A percentile compares a stretch with the other conserved stretches of the same genome.
These are phyloP conservation scores for Crotophaga sulcirostris DNA, from an alignment of 2,113 vertebrate species.

Conservation along the genomic window DNA sequence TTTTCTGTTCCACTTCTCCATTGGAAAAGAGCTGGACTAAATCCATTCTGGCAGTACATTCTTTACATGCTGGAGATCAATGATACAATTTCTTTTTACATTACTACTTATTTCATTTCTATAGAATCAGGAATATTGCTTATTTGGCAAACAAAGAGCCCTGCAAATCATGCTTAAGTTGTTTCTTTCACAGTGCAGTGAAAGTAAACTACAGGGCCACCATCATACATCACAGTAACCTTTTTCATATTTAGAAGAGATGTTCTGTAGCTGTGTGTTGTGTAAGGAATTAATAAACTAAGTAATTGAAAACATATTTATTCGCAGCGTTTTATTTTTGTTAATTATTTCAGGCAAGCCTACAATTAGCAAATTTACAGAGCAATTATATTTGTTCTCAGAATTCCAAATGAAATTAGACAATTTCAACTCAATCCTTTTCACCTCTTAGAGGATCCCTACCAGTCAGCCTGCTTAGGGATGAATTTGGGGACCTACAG, in stretches of 20 bases:
- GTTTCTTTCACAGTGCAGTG: background rate
- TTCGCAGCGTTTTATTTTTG: background rate
- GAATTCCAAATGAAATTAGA: background rate
- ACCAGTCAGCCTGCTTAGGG: background rate
- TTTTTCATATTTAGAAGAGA: background rate
- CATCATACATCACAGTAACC: background rate
- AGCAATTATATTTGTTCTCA: background rate
- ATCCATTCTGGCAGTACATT: background rate
- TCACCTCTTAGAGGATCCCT: background rate
- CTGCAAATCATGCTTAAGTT: background rate
- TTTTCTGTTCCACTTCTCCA: background rate
- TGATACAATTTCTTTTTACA: background rate
- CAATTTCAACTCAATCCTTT: background rate
- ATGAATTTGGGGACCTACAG: background rate
- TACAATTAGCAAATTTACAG: background rate
- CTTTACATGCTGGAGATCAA: background rate
- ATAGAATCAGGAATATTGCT: background rate
- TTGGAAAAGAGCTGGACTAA: background rate
- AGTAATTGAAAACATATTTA: background rate
- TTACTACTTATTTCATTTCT: background rate
- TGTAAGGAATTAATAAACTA: background rate
- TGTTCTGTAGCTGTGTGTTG: background rate
- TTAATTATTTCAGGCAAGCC: background rate
- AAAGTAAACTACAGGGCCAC: background rate
- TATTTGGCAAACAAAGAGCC: background rate